Conservation (phyloP, 2,797 vertebrate species). For the Eupleurogrammus muticus region DNA sequence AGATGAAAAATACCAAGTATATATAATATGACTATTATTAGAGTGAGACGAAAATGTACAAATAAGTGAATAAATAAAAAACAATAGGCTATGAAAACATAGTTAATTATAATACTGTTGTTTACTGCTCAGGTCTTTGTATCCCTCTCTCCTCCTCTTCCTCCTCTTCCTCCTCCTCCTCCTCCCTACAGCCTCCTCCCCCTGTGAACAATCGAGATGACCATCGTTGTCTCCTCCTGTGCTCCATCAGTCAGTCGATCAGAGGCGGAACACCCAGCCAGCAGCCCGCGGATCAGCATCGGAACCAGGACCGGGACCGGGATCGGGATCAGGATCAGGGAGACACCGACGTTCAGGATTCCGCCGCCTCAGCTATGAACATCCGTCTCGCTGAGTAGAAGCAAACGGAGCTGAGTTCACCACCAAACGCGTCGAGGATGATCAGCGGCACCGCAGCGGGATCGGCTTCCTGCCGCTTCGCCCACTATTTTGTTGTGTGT, state of each 20-base stretch:
- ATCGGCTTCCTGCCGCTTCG: constrained; percentile 93
- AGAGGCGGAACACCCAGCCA: constrained; percentile 38
- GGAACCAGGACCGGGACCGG: no score
- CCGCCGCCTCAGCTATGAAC: constrained; percentile 50
- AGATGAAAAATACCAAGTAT: no score
- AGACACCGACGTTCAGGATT: constrained; percentile 24
- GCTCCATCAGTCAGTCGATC: constrained; percentile 33
- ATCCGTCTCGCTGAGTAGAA: constrained; percentile 12
- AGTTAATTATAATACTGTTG: no score
- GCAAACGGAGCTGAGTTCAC: constrained; percentile 35
- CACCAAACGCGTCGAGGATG: constrained; percentile 74
- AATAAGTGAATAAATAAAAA: no score
- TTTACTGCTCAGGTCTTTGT: constrained; percentile 48
- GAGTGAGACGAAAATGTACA: no score
- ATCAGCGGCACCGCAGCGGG: constrained; percentile 77
- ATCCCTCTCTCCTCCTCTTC: constrained; percentile 46
- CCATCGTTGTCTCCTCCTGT: constrained; percentile 47
- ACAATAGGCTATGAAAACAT: no score
- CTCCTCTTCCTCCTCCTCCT: constrained; percentile 29
- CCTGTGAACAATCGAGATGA: constrained; percentile 53
- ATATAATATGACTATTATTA: no score
- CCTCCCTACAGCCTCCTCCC: constrained; percentile 57
- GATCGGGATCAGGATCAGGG: constrained; percentile 18
- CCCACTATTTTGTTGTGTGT: constrained; percentile 96
- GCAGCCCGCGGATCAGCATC: background rate